Conservation (phyloP, 2,888 invertebrate genomes). For the Timema podura region DNA sequence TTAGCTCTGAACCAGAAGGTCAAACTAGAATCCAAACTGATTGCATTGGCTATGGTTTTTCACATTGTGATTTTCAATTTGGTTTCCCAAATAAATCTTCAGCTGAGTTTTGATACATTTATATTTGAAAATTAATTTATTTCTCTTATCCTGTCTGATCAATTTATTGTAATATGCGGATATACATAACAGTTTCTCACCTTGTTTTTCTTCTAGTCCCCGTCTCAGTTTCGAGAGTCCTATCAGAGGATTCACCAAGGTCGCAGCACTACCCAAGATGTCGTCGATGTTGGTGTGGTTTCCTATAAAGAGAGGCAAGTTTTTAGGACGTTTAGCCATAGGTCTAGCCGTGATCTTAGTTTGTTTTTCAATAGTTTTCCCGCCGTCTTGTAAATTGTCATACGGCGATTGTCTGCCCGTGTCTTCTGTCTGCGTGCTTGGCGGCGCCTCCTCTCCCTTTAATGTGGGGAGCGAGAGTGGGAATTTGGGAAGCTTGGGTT, state of each 20-base stretch:
- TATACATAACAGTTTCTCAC: no score
- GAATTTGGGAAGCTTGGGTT: constrained; percentile 26
- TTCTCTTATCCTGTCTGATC: no score
- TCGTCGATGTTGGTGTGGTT: constrained; percentile 86
- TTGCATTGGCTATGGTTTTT: no score
- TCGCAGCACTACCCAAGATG: constrained; percentile 60
- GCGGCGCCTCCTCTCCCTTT: constrained; percentile 36
- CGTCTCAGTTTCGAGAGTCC: constrained; percentile 20
- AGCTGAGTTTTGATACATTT: no score
- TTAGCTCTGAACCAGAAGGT: no score
- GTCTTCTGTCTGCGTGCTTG: constrained; percentile 37
- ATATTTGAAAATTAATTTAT: no score
- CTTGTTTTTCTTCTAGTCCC: not conserved
- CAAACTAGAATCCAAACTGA: no score
- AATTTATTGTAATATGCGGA: no score
- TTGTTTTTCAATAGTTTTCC: constrained; percentile 22
- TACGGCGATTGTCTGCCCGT: constrained; percentile 62
- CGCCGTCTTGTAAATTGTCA: constrained; percentile 56
- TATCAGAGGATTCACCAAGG: constrained; percentile 32
- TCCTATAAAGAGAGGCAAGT: constrained; percentile 67
- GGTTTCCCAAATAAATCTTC: no score
- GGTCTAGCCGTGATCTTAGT: not conserved
- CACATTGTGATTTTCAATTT: no score
- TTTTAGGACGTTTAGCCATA: constrained; percentile 40
- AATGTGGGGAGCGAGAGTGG: constrained; percentile 42